phyloP scores from a whole-genome alignment of 2,113 vertebrate species.

The Ictalurus furcatus region DNA sequence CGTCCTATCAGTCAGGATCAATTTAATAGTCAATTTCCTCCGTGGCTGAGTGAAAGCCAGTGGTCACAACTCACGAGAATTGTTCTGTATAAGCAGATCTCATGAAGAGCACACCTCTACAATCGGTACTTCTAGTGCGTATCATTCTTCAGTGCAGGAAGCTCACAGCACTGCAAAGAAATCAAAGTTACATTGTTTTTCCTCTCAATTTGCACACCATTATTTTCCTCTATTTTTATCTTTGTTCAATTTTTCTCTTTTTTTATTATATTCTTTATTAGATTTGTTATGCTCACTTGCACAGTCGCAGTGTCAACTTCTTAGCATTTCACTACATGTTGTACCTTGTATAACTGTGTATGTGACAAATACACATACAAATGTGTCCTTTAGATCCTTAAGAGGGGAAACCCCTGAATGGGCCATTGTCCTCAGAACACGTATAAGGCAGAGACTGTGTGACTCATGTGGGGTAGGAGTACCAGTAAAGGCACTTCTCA shows the following conservation, averaged over 20 bases:
- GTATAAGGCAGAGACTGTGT: not conserved
- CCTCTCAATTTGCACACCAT: not conserved
- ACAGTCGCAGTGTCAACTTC: not conserved
- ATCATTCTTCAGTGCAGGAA: not conserved
- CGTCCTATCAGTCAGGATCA: not conserved
- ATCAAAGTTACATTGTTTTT: not conserved
- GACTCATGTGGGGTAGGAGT: not conserved
- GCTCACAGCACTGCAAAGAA: not conserved
- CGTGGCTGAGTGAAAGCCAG: no score
- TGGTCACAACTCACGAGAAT: not conserved
- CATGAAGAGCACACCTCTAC: not conserved
- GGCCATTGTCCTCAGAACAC: not conserved
- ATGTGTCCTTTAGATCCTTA: not conserved
- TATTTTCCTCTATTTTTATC: not conserved
- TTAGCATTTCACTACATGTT: not conserved
- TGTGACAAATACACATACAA: not conserved
- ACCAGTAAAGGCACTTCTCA: not conserved
- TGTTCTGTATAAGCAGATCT: not conserved
- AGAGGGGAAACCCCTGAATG: not conserved
- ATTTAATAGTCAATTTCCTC: not conserved
- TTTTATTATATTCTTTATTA: not conserved
- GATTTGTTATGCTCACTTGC: not conserved
- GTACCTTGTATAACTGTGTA: not conserved
- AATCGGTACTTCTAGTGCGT: not conserved
- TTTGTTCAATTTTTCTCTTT: not conserved